Conservation (phyloP, 2,888 invertebrate species). For the Thereva unica region DNA sequence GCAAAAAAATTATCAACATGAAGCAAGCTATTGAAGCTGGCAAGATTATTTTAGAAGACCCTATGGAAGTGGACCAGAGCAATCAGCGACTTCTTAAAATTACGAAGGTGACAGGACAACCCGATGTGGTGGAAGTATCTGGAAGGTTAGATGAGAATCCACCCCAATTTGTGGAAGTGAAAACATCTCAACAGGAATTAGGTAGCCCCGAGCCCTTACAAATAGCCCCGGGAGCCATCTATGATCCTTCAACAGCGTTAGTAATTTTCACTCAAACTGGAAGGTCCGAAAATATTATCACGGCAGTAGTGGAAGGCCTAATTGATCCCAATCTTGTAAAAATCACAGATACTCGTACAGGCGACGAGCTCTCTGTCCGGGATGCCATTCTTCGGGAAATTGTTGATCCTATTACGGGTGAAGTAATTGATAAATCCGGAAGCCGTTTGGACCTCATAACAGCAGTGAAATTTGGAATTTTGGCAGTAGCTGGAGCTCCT, state of each 20-base stretch:
- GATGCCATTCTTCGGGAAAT: constrained; percentile 79
- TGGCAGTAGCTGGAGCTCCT: constrained; percentile 76
- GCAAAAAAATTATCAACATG: constrained; percentile 65
- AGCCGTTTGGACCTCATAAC: constrained; percentile 71
- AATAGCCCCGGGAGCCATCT: constrained; percentile 73
- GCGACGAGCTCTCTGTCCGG: constrained; percentile 67
- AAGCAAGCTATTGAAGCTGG: constrained; percentile 72
- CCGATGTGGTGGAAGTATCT: constrained; percentile 73
- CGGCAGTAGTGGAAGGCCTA: constrained; percentile 76
- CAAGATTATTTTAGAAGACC: constrained; percentile 66
- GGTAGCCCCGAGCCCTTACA: constrained; percentile 70
- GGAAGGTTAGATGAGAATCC: constrained; percentile 60
- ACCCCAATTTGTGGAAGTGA: constrained; percentile 60
- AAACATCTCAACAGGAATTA: constrained; percentile 57
- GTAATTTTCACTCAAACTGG: constrained; percentile 74
- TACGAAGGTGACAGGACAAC: constrained; percentile 72
- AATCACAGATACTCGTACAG: constrained; percentile 71
- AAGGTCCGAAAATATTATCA: constrained; percentile 70
- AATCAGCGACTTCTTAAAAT: constrained; percentile 70
- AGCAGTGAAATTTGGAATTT: constrained; percentile 77
- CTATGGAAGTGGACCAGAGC: constrained; percentile 59
- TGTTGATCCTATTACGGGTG: constrained; percentile 71
- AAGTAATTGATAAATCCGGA: constrained; percentile 69
- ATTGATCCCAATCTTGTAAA: constrained; percentile 70
- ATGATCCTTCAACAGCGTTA: constrained; percentile 75